A percentile compares a stretch with the other conserved stretches of the same genome.
These are phyloP conservation scores for Corynorhinus townsendii DNA, from an alignment of 2,113 vertebrate genomes.

Conservation along the genomic window DNA sequence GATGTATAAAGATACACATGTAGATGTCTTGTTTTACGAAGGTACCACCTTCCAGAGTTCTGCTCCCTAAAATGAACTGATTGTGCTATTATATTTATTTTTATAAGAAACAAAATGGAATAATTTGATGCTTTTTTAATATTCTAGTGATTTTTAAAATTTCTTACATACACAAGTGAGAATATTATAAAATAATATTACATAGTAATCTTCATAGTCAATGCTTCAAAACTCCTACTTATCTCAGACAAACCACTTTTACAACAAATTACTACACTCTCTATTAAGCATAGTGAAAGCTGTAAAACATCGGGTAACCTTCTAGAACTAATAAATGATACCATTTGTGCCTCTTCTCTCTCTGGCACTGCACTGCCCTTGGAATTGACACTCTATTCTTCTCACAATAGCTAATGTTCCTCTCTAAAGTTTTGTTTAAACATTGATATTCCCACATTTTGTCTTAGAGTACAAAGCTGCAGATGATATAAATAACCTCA, in stretches of 20 bases:
- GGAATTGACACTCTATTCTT: constrained; percentile 37
- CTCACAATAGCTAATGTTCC: background rate
- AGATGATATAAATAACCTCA: constrained; percentile 42
- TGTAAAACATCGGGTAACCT: constrained; percentile 21
- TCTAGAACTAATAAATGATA: constrained; percentile 60
- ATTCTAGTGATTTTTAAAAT: background rate
- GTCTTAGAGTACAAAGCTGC: constrained; percentile 25
- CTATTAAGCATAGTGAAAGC: constrained; percentile 57
- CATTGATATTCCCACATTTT: constrained; percentile 43
- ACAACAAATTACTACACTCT: constrained; percentile 57
- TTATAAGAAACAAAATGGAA: constrained; percentile 20
- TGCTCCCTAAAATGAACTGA: background rate
- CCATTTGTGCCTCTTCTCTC: constrained; percentile 10
- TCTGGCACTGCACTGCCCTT: background rate
- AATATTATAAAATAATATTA: background rate
- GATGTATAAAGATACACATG: no score
- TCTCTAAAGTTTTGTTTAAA: constrained; percentile 42
- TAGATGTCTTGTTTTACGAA: background rate
- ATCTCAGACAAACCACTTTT: background rate
- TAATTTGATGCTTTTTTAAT: background rate
- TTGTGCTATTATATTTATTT: background rate
- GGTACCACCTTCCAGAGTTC: background rate
- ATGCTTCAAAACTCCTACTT: background rate
- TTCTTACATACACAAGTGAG: background rate
- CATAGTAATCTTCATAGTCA: constrained; percentile 1